Evolutionary conservation across 2,113 vertebrate genomes (phyloP).

Genomic region (Bos indicus): DNA sequence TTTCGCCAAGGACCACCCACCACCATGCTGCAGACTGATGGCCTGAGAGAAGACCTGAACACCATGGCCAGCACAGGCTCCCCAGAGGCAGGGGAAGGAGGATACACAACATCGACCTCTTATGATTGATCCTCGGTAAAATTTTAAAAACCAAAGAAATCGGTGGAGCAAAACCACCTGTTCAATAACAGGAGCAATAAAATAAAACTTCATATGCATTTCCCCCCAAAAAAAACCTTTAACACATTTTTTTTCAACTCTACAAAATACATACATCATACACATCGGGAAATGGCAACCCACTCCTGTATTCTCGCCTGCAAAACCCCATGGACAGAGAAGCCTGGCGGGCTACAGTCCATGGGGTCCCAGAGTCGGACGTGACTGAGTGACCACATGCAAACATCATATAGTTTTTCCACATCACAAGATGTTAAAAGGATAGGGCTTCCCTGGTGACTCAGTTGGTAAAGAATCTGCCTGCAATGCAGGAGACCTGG

Average conservation of each 20-base stretch:
- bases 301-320: not conserved
- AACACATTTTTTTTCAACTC: not conserved
- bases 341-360: not conserved
- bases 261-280: not conserved
- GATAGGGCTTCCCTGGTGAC: not conserved
- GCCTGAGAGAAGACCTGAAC: not conserved
- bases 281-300: not conserved
- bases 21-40: rapidly evolving
- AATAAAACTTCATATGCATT: rapidly evolving
- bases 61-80: rapidly evolving
- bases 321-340: not conserved
- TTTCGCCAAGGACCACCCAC: too few species aligned
- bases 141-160: not conserved
- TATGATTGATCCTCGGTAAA: rapidly evolving
- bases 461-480: not conserved
- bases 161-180: not conserved
- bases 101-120: rapidly evolving
- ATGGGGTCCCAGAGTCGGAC: not conserved
- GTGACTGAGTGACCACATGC: not conserved
- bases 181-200: not conserved
- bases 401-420: rapidly evolving
- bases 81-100: too few species aligned
- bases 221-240: rapidly evolving
- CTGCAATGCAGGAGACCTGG: rapidly evolving
- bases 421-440: not conserved